A percentile compares a stretch with the other conserved stretches of the same genome.
Evolutionary conservation across 2,113 vertebrate genomes (phyloP).

Genomic region (Nettapus auritus): DNA sequence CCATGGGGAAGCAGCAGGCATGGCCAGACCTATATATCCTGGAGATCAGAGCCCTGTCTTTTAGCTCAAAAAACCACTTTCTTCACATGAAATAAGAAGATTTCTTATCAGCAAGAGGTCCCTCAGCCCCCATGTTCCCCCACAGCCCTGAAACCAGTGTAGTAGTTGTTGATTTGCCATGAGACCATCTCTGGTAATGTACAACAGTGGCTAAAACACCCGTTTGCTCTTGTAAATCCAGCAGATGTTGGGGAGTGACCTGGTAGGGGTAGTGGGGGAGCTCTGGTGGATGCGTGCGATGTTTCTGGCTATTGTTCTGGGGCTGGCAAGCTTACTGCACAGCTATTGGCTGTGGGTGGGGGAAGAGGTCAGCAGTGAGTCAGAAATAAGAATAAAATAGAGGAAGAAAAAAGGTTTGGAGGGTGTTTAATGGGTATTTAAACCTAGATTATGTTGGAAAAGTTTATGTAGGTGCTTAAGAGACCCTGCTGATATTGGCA

Average conservation of each 20-base stretch:
- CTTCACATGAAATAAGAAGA: not conserved
- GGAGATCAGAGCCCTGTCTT: not conserved
- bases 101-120: not conserved
- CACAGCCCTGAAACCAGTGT: not conserved
- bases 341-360: not conserved
- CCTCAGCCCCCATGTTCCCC: not conserved
- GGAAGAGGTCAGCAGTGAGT: not conserved
- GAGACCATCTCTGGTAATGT: not conserved
- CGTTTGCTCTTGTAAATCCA: not conserved
- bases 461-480: not conserved
- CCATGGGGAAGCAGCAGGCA: not conserved
- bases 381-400: not conserved
- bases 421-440: slow-evolving; percentile 13
- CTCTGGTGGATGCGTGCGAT: not conserved
- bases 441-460: not conserved
- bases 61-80: not conserved
- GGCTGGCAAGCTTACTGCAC: not conserved
- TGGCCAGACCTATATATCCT: not conserved
- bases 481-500: not conserved
- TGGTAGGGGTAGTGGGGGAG: not conserved
- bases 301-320: not conserved
- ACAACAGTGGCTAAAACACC: not conserved
- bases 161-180: not conserved
- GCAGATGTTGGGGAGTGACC: not conserved
- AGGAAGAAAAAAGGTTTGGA: not conserved